Percentiles rank a stretch among this genome's conserved stretches.
phyloP scores from a whole-genome alignment of 1,140 invertebrate genomes.

The Drosophila trapezifrons region DNA sequence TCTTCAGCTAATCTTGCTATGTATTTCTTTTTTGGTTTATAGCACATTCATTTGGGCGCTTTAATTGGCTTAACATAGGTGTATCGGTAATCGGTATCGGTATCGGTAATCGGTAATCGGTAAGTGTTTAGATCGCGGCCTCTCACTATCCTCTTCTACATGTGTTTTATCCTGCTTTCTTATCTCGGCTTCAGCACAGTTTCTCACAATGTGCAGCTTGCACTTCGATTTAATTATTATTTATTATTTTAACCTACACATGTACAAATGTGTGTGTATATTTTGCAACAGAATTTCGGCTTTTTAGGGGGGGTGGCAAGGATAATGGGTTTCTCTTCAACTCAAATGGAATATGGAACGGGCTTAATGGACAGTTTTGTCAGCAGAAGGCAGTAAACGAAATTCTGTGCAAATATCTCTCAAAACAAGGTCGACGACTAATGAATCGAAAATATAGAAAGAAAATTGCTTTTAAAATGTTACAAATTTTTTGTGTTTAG shows the following conservation, averaged over 20 bases:
- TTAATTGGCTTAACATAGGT: conserved; percentile 63
- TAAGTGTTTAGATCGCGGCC: conserved; percentile 12
- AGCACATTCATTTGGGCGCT: conserved; percentile 51
- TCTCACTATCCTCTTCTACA: conserved; percentile 1
- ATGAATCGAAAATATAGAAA: conserved; percentile 7
- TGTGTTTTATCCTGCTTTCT: conserved; percentile 20
- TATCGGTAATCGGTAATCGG: conserved; percentile 21
- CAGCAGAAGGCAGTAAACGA: conserved; percentile 71
- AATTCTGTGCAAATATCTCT: conserved; percentile 42
- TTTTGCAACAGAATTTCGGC: conserved; percentile 59
- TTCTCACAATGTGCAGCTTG: conserved; percentile 51
- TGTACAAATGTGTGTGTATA: conserved; percentile 27
- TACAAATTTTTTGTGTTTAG: conserved; percentile 4
- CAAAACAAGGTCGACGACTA: conserved; percentile 28
- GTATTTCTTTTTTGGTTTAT: conserved; percentile 32
- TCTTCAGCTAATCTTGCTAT: conserved; percentile 58
- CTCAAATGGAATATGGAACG: conserved; percentile 4
- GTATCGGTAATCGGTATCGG: conserved; percentile 43
- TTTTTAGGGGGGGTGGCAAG: conserved; percentile 1
- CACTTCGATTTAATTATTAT: conserved; percentile 41
- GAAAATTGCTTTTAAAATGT: conserved; percentile 27
- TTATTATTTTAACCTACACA: conserved; percentile 29
- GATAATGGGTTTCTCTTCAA: conserved; percentile 5
- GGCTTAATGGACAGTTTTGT: conserved; percentile 58
- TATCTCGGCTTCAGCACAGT: conserved; percentile 41